phyloP scores from a whole-genome alignment of 2,888 invertebrate genomes.

The Cataglyphis albicans region DNA sequence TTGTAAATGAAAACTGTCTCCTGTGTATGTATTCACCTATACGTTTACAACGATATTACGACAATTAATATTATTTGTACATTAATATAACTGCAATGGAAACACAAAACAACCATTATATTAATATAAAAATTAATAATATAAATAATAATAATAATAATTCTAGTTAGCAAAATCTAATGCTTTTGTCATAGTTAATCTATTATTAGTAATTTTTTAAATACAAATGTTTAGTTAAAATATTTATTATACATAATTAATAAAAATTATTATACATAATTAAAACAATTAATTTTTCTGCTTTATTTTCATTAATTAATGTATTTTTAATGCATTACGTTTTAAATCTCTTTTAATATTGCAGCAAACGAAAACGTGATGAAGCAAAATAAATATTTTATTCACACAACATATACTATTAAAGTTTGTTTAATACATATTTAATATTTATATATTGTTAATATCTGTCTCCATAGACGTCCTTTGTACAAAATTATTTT shows the following conservation, averaged over 20 bases:
- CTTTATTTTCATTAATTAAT: background rate
- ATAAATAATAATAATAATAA: background rate
- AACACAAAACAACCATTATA: background rate
- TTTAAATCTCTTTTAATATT: background rate
- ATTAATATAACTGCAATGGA: background rate
- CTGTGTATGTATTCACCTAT: background rate
- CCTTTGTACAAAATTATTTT: background rate
- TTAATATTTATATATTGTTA: background rate
- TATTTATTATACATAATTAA: background rate
- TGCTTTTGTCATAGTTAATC: background rate
- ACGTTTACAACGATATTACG: background rate
- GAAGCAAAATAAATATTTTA: background rate
- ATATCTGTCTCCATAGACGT: background rate
- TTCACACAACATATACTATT: background rate
- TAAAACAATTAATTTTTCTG: background rate
- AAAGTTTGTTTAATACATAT: background rate
- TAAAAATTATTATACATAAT: background rate
- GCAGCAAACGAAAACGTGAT: background rate
- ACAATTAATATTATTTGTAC: background rate
- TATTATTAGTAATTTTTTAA: background rate
- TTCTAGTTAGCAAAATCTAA: background rate
- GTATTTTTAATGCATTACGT: background rate
- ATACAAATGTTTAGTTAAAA: background rate
- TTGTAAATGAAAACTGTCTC: conserved; percentile 10
- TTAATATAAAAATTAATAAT: background rate